phyloP scores from a whole-genome alignment of 2,113 vertebrate species.

The Cathartes aura region DNA sequence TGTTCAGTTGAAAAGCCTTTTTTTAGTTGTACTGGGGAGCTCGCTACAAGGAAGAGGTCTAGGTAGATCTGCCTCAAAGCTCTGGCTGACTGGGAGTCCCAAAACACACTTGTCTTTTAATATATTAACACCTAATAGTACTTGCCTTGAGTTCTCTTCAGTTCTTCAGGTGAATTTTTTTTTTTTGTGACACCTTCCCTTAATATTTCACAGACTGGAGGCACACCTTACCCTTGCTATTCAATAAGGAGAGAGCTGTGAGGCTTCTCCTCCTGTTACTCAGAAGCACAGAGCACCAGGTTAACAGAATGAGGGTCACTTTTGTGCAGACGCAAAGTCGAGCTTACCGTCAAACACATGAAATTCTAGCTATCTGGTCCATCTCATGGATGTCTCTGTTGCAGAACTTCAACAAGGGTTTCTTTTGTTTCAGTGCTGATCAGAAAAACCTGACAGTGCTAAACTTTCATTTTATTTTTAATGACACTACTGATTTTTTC shows the following conservation, averaged over 20 bases:
- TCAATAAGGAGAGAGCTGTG: not conserved
- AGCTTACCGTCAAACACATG: not conserved
- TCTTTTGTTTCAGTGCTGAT: not conserved
- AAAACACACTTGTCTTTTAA: not conserved
- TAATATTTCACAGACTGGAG: not conserved
- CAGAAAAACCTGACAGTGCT: not conserved
- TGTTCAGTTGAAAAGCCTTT: not conserved
- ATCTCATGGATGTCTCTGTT: not conserved
- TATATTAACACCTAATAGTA: not conserved
- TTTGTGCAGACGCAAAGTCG: not conserved
- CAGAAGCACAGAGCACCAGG: not conserved
- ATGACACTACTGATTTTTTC: not conserved
- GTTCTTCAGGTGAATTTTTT: not conserved
- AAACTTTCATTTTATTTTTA: not conserved
- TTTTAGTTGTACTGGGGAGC: not conserved
- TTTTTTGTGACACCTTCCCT: not conserved
- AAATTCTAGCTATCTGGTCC: not conserved
- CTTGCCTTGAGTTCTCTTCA: not conserved
- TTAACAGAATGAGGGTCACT: not conserved
- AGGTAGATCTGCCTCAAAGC: not conserved
- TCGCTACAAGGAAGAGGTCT: rapidly evolving
- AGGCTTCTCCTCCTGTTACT: not conserved
- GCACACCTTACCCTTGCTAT: not conserved
- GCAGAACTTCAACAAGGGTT: not conserved
- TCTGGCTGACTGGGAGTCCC: not conserved